phyloP scores from a whole-genome alignment of 2,113 vertebrate species.

The Enhydra lutris region DNA sequence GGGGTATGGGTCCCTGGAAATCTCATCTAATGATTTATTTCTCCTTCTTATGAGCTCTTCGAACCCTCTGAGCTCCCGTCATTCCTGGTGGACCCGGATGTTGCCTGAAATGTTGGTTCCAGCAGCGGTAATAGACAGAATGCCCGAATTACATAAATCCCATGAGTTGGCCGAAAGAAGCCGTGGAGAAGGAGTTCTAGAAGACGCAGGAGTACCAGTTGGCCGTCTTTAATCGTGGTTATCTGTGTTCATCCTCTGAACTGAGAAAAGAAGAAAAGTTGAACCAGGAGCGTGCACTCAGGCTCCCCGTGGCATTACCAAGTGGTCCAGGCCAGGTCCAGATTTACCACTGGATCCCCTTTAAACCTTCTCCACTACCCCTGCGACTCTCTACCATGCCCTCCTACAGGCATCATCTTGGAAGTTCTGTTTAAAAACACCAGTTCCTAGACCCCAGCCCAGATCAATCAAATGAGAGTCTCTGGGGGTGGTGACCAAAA shows the following conservation, averaged over 20 bases:
- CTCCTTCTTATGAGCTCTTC: not conserved
- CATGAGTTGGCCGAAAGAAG: not conserved
- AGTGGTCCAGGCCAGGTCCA: no score
- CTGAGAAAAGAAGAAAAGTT: not conserved
- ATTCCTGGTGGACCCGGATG: not conserved
- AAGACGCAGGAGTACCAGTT: not conserved
- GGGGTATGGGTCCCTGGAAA: not conserved
- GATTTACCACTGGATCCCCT: not conserved
- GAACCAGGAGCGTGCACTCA: not conserved
- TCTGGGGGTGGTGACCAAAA: not conserved
- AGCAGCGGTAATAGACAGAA: not conserved
- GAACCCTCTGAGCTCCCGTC: not conserved
- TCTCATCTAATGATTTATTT: not conserved
- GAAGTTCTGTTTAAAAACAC: not conserved
- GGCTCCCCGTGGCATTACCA: no score
- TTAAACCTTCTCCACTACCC: not conserved
- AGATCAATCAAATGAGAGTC: not conserved
- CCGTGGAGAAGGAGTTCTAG: not conserved
- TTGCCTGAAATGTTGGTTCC: not conserved
- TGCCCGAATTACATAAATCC: not conserved
- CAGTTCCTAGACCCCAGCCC: not conserved
- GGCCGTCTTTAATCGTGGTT: not conserved
- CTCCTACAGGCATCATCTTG: not conserved
- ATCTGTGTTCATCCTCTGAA: not conserved
- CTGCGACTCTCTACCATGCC: not conserved